Base-by-base conservation (phyloP, 2,113 vertebrate species). In the Thalassoma bifasciatum region DNA sequence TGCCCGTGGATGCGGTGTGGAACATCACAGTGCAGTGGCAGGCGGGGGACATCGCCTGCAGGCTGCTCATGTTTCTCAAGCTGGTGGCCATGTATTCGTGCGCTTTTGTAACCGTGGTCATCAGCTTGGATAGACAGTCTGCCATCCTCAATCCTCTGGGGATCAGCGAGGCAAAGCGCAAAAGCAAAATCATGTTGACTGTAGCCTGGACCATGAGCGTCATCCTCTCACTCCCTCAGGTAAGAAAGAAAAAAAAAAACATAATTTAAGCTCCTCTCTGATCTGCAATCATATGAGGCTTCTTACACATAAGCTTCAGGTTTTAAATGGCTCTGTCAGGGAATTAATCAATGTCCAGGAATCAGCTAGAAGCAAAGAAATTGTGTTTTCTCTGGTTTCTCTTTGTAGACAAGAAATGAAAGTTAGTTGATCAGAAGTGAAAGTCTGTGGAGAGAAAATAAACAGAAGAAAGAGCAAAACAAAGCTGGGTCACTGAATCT, bases 1-100 rank as follows among this genome's bases (percentile, higher is more conserved):
- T 97, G 96, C 96, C 96, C 0, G 89, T 96, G 82, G 96, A 97
- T 0, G 96, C 95, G 0, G 73, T 82, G 77, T 96, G 96, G 96
- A 97, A 96, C 86, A 93, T 96, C 83, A 96, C 95, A 0, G 93
- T 97, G 77, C 95, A 96, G 92, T 96, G 96, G 96, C 82, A 87
- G 78, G 96, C 92, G 0, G 96, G 95, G 0, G 95, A 96, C 58
- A 59, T 88, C 64, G 93, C 94, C 83, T 96, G 96, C 82, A 89
- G 95, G 53, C 75, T 95, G 40, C 92, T 96, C 26, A 96, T 97
- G 96, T 97, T 95, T 86, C 81, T 97, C 30, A 96, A 95, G 34
- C 94, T 97, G 24, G 88, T 95, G 85, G 95, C 96, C 14, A 97
- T 96, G 95, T 95, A 96, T 17, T 95, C 95, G 9, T 94, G 95